Conservation (phyloP, 2,797 vertebrate genomes). For the Calcarius lapponicus region DNA sequence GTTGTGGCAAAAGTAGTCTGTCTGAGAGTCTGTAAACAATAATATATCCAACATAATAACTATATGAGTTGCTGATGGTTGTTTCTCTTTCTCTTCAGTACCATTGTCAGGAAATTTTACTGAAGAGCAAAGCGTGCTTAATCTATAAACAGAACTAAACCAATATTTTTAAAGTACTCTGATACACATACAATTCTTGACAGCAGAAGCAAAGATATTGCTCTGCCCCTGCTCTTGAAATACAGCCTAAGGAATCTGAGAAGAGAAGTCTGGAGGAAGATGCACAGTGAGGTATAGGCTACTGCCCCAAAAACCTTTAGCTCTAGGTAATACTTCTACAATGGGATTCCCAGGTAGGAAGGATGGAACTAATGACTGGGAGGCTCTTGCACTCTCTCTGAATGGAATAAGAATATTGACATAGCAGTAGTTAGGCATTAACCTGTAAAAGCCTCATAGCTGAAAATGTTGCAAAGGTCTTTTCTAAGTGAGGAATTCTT, state of each 20-base stretch:
- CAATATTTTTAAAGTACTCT: background rate
- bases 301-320: background rate
- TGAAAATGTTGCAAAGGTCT: background rate
- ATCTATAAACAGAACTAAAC: background rate
- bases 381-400: background rate
- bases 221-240: background rate
- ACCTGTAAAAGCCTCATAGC: background rate
- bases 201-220: background rate
- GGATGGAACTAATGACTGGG: background rate
- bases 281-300: background rate
- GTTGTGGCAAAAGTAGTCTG: background rate
- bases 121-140: background rate
- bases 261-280: background rate
- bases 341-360: background rate
- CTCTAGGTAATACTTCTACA: background rate
- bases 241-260: background rate
- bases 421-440: background rate
- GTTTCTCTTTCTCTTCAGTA: background rate
- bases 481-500: background rate
- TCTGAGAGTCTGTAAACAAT: background rate
- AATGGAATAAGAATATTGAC: background rate
- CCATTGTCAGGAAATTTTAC: background rate
- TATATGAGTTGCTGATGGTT: rapidly evolving
- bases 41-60: background rate
- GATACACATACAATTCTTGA: background rate